Conservation (phyloP, 30 jellyfish, hydroid and myxozoan species). For the Aurelia aurita region DNA sequence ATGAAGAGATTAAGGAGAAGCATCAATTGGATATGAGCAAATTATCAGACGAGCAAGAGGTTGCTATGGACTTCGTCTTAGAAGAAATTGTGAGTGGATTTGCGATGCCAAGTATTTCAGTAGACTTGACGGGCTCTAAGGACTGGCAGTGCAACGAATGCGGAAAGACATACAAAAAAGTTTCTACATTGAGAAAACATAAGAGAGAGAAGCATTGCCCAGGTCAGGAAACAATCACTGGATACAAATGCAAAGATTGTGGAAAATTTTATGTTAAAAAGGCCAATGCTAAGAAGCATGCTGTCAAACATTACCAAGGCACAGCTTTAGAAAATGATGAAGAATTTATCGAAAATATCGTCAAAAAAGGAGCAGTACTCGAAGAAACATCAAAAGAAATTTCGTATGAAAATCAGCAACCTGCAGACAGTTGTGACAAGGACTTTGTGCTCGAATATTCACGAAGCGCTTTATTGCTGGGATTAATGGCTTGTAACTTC, state of each 20-base stretch:
- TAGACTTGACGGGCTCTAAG: neutral
- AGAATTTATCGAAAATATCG: too few species aligned
- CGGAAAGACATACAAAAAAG: neutral
- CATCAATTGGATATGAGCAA: neutral
- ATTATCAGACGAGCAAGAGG: neutral
- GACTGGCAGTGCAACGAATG: neutral
- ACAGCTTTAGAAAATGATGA: too few species aligned
- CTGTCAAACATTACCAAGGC: too few species aligned
- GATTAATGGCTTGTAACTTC: too few species aligned
- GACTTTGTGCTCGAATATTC: neutral
- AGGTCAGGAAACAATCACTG: neutral
- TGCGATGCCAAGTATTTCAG: conserved; percentile 28
- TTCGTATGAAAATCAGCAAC: too few species aligned
- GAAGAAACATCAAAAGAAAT: too few species aligned
- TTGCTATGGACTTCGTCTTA: neutral
- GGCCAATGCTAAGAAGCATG: neutral
- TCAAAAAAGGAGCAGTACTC: too few species aligned
- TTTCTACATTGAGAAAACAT: neutral
- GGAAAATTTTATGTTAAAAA: neutral
- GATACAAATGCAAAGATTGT: conserved; percentile 7
- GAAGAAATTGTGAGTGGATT: neutral
- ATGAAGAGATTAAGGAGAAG: neutral
- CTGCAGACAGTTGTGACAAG: too few species aligned
- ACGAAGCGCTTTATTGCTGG: neutral
- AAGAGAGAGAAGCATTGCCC: neutral